Conservation (phyloP, 1,140 invertebrate genomes). For the Neodiprion pinetum region DNA sequence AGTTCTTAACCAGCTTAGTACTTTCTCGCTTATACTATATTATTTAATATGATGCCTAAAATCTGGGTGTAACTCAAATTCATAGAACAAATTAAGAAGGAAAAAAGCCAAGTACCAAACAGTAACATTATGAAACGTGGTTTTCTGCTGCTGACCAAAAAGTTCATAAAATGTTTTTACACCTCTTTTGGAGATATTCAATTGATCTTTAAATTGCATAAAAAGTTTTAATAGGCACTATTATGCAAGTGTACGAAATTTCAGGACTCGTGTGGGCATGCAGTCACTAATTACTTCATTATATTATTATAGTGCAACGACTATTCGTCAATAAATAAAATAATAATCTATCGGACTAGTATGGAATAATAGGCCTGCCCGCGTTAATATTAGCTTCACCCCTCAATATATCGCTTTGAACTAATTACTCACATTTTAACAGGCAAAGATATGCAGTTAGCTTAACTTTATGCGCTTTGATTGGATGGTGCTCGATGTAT, state of each 20-base stretch:
- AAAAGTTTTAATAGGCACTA: neutral
- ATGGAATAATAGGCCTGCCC: constrained; percentile 52
- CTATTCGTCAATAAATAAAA: constrained; percentile 45
- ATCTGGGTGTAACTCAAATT: no score
- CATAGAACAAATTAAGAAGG: no score
- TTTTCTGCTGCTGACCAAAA: no score
- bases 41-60: no score
- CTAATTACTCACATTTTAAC: constrained; percentile 43
- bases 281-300: neutral
- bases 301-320: neutral
- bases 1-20: neutral
- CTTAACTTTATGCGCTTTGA: constrained; percentile 59
- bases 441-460: constrained; percentile 57
- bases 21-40: neutral
- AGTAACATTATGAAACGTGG: no score
- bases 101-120: no score
- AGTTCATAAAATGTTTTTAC: no score
- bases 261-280: neutral
- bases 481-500: constrained; percentile 53
- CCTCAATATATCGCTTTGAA: constrained; percentile 30
- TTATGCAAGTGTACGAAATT: neutral
- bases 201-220: neutral
- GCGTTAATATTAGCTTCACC: constrained; percentile 30
- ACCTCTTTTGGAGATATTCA: no score
- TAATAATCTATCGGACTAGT: constrained; percentile 57